A percentile compares a stretch with the other conserved stretches of the same genome.
These are phyloP conservation scores for Opisthograptis luteolata DNA, from an alignment of 2,888 invertebrate genomes.

Conservation along the genomic window DNA sequence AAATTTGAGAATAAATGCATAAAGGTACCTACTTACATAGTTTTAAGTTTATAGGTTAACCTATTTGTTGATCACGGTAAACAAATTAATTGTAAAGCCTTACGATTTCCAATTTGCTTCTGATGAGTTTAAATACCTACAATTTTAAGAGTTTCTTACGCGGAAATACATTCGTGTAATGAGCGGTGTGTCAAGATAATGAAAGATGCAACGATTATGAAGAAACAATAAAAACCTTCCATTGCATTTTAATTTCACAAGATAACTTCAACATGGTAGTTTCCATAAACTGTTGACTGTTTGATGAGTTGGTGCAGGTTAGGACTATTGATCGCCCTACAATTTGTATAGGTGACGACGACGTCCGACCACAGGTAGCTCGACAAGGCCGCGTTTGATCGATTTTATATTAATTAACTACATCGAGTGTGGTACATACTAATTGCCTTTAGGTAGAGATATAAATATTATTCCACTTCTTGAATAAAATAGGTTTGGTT, in stretches of 20 bases:
- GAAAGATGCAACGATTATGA: no score
- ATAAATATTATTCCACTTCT: neutral
- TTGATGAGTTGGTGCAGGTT: constrained; percentile 22
- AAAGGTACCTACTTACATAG: no score
- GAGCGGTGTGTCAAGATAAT: neutral
- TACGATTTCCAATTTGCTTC: no score
- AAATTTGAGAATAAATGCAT: no score
- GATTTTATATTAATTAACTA: constrained; percentile 15
- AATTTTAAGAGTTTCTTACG: neutral
- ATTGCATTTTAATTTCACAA: no score
- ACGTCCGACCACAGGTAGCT: constrained; percentile 5
- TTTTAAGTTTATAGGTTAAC: no score
- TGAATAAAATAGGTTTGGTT: neutral
- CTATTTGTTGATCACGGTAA: no score
- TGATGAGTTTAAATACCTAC: no score
- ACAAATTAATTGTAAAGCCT: no score
- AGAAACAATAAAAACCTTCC: neutral
- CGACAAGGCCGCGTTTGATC: constrained; percentile 29
- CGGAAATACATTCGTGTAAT: neutral
- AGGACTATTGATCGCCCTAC: constrained; percentile 28
- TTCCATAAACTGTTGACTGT: no score
- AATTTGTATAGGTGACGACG: neutral
- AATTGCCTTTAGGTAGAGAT: neutral
- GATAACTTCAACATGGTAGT: no score
- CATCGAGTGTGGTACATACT: neutral